Percentiles rank a stretch among this genome's conserved stretches.
phyloP scores from a whole-genome alignment of 2,113 vertebrate genomes.

The Brachypteracias leptosomus region DNA sequence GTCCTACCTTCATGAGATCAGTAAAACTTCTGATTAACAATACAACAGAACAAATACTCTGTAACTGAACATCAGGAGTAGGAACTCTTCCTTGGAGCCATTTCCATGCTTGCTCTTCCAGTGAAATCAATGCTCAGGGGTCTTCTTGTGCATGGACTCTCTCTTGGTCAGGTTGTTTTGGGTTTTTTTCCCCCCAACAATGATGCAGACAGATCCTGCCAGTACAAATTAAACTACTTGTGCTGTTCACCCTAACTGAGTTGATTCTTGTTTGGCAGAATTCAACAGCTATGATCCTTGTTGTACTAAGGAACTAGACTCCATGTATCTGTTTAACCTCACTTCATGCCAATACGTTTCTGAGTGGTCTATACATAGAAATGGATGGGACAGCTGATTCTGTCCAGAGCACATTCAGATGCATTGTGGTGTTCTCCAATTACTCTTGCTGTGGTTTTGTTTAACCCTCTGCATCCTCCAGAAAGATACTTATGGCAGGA shows the following conservation, averaged over 20 bases:
- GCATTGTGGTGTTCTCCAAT: accelerated
- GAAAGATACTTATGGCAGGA: background rate
- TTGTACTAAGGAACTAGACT: background rate
- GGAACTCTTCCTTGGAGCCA: background rate
- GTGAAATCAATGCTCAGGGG: background rate
- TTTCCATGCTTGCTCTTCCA: background rate
- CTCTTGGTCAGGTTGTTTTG: background rate
- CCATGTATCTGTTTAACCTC: background rate
- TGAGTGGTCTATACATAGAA: background rate
- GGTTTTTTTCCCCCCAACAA: background rate
- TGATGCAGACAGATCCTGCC: background rate
- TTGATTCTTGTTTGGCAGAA: background rate
- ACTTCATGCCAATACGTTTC: background rate
- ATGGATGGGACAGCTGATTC: background rate
- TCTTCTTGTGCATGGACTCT: background rate
- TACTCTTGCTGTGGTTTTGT: background rate
- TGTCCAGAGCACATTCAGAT: background rate
- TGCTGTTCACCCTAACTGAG: background rate
- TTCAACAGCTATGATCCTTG: background rate
- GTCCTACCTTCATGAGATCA: background rate
- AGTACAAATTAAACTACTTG: background rate
- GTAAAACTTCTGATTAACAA: background rate
- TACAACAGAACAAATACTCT: background rate
- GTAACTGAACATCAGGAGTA: background rate
- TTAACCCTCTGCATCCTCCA: background rate